Evolutionary conservation across 1,140 invertebrate genomes (phyloP).

Genomic region (Colletes gigas): DNA sequence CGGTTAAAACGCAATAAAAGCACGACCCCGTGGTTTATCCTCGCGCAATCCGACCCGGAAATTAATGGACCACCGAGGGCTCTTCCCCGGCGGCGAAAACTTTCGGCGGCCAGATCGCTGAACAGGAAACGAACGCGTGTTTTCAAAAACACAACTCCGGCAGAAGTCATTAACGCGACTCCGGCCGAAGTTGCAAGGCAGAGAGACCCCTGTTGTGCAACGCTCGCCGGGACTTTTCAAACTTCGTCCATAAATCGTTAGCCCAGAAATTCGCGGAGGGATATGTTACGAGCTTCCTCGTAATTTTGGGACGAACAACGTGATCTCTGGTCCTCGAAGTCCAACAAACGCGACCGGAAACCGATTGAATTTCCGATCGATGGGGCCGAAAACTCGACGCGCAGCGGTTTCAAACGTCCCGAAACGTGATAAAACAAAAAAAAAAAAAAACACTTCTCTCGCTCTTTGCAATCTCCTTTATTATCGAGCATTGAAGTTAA

Average conservation of each 20-base stretch:
- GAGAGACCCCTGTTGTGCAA: neutral
- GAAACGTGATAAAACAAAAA: too few relatives aligned
- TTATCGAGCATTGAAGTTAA: too few relatives aligned
- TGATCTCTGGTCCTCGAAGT: neutral
- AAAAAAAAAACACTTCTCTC: too few relatives aligned
- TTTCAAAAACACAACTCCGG: slow-evolving; percentile 25
- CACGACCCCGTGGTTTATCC: neutral
- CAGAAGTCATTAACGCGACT: slow-evolving; percentile 42
- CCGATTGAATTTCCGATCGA: neutral
- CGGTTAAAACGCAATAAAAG: slow-evolving; percentile 13
- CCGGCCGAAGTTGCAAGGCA: neutral
- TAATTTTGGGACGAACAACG: neutral
- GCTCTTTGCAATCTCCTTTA: too few relatives aligned
- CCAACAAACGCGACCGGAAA: neutral
- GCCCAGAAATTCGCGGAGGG: neutral
- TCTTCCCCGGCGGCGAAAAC: neutral
- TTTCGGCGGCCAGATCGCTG: slow-evolving; percentile 21
- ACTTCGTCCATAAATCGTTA: slow-evolving; percentile 32
- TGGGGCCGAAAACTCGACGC: neutral
- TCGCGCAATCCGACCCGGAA: neutral
- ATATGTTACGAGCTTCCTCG: neutral
- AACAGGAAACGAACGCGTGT: slow-evolving; percentile 14
- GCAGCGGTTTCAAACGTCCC: too few relatives aligned
- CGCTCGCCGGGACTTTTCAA: slow-evolving; percentile 23
- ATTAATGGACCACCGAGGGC: slow-evolving; percentile 21